Conservation (phyloP, 23 tunicate species). For the Diplosoma virens region DNA sequence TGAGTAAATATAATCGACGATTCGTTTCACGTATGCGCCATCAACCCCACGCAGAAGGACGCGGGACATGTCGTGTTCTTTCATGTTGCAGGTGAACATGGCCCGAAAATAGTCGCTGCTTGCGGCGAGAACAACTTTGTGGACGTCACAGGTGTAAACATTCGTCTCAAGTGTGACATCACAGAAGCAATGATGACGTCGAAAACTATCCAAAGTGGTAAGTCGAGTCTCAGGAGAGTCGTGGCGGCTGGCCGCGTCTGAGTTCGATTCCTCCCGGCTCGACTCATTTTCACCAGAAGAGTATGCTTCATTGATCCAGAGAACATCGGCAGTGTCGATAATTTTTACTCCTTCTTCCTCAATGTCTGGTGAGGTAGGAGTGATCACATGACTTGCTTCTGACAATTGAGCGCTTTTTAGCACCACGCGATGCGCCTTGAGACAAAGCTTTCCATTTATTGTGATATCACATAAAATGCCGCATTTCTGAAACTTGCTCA, state of each 20-base stretch:
- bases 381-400: not conserved
- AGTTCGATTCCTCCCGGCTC: not conserved
- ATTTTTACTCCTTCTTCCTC: not conserved
- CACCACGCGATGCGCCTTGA: constrained; percentile 66
- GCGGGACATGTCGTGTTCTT: constrained; percentile 37
- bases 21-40: constrained; percentile 13
- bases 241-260: not conserved
- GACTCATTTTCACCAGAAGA: not conserved
- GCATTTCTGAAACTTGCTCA: constrained; percentile 66
- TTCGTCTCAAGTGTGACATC: constrained; percentile 71
- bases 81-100: constrained; percentile 83
- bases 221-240: constrained; percentile 40
- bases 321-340: constrained; percentile 4
- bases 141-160: constrained; percentile 47
- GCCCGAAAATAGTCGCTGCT: constrained; percentile 77
- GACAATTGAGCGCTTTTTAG: constrained; percentile 61
- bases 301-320: constrained; percentile 51
- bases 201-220: constrained; percentile 41
- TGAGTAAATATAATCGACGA: constrained; percentile 77
- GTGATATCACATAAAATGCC: constrained; percentile 74
- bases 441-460: constrained; percentile 32
- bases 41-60: constrained; percentile 40
- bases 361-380: not conserved
- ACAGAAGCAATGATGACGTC: constrained; percentile 54
- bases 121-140: constrained; percentile 85